phyloP scores from a whole-genome alignment of 2,797 vertebrate species.

The Peromyscus nudipes region DNA sequence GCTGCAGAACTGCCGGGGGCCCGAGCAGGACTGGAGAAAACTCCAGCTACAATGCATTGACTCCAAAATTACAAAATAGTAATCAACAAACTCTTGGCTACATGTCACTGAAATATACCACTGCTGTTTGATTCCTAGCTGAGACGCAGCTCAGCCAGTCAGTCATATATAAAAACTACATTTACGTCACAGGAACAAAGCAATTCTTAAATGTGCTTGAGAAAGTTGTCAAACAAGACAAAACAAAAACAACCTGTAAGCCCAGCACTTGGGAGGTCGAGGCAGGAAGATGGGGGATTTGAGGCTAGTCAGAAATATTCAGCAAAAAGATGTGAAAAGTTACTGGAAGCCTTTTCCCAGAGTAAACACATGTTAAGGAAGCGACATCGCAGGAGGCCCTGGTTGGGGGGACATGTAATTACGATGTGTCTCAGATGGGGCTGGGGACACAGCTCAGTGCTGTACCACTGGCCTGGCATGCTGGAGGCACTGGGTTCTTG shows the following conservation, averaged over 20 bases:
- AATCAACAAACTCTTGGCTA: background rate
- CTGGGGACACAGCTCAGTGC: background rate
- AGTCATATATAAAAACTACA: background rate
- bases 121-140: background rate
- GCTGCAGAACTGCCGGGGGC: too few species aligned
- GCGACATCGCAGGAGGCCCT: background rate
- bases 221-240: background rate
- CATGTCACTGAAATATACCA: background rate
- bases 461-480: background rate
- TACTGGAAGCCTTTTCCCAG: background rate
- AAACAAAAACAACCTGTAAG: background rate
- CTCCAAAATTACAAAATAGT: conserved; percentile 31
- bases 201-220: background rate
- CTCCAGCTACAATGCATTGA: too few species aligned
- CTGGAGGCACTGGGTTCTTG: background rate
- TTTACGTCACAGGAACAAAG: background rate
- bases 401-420: background rate
- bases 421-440: background rate
- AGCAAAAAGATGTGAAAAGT: background rate
- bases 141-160: background rate
- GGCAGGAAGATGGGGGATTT: background rate
- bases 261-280: background rate
- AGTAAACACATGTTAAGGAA: background rate
- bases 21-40: too few species aligned
- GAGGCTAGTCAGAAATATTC: background rate